Conservation (phyloP, 2,797 vertebrate species). For the Prunella strophiata region DNA sequence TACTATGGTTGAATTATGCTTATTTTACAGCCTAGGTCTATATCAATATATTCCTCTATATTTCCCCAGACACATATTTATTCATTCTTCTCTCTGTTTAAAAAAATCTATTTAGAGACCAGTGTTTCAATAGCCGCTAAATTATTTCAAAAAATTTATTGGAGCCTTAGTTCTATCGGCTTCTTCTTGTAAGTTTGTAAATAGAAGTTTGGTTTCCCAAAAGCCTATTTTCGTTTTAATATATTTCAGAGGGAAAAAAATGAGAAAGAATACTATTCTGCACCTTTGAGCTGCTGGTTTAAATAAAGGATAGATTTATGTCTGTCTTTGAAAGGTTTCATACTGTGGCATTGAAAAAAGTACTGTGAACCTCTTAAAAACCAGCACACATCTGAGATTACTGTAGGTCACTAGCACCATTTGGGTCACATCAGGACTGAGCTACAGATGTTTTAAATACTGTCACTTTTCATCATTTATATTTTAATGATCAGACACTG, state of each 20-base stretch:
- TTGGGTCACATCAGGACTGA: not conserved
- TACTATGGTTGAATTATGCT: not conserved
- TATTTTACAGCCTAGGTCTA: not conserved
- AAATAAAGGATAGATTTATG: not conserved
- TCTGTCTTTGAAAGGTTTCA: not conserved
- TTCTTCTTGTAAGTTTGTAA: not conserved
- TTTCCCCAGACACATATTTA: not conserved
- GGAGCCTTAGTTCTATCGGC: not conserved
- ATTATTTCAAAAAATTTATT: not conserved
- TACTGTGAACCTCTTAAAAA: not conserved
- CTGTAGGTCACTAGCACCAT: not conserved
- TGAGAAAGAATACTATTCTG: not conserved
- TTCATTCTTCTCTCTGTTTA: not conserved
- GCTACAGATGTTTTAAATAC: constrained; percentile 3
- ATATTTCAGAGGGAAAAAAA: not conserved
- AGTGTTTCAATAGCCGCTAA: not conserved
- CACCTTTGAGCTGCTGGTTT: not conserved
- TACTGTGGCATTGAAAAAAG: not conserved
- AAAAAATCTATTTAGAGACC: not conserved
- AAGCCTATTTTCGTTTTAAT: not conserved
- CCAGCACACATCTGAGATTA: not conserved
- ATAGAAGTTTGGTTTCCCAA: not conserved
- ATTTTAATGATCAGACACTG: constrained; percentile 22
- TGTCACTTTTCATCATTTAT: not conserved
- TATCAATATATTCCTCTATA: not conserved